Conservation (phyloP, 2,113 vertebrate genomes). For the Entelurus aequoreus region DNA sequence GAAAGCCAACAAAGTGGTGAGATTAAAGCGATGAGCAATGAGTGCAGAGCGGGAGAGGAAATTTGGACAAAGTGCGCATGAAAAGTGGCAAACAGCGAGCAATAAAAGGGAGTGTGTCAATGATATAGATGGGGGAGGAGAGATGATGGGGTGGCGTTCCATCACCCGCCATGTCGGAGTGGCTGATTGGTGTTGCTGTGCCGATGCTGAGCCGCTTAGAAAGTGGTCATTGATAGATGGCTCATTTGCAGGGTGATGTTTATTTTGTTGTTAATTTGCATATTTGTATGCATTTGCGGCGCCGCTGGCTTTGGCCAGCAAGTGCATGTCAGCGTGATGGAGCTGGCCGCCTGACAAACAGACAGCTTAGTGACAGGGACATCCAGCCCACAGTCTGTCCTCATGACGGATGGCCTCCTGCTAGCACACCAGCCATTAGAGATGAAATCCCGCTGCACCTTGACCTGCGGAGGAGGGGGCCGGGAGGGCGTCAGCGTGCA, state of each 20-base stretch:
- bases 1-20: slow-evolving; percentile 33
- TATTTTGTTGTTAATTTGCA: slow-evolving; percentile 67
- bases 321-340: slow-evolving; percentile 47
- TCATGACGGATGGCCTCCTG: slow-evolving; percentile 60
- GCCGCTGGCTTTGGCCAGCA: slow-evolving; percentile 34
- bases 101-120: slow-evolving; percentile 33
- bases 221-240: slow-evolving; percentile 66
- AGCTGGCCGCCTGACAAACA: slow-evolving; percentile 59
- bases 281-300: slow-evolving; percentile 57
- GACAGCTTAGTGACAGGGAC: slow-evolving; percentile 66
- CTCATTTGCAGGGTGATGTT: slow-evolving; percentile 57
- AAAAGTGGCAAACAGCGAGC: slow-evolving; percentile 37
- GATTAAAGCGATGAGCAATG: slow-evolving; percentile 31
- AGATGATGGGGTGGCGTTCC: slow-evolving; percentile 41
- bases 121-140: slow-evolving; percentile 25
- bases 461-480: slow-evolving; percentile 51
- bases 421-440: slow-evolving; percentile 40
- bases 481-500: background rate
- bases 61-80: slow-evolving; percentile 31
- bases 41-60: slow-evolving; percentile 15
- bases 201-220: slow-evolving; percentile 49
- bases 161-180: slow-evolving; percentile 49
- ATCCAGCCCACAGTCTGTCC: slow-evolving; percentile 47
- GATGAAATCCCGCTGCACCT: slow-evolving; percentile 60
- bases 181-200: slow-evolving; percentile 55